Conservation (phyloP, 2,888 invertebrate genomes). For the Eristalis intricaria region DNA sequence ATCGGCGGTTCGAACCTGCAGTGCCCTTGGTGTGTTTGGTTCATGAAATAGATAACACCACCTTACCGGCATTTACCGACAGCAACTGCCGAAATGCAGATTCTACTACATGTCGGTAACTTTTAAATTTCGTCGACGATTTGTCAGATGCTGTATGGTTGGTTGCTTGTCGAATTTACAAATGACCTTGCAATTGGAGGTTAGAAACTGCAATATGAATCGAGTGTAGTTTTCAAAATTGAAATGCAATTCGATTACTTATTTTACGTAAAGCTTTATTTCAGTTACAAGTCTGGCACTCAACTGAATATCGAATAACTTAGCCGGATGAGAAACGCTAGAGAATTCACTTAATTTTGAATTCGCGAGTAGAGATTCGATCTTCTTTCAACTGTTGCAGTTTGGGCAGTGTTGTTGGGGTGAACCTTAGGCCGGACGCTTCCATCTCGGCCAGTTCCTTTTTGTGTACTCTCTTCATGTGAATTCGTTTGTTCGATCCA, state of each 20-base stretch:
- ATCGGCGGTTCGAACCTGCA: no score
- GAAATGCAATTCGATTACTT: no score
- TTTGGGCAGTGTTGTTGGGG: conserved; percentile 78
- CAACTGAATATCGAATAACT: background rate
- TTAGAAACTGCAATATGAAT: no score
- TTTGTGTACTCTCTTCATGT: conserved; percentile 61
- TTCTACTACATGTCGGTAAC: background rate
- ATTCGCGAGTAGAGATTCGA: conserved; percentile 17
- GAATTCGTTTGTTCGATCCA: conserved; percentile 63
- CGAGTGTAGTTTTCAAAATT: no score
- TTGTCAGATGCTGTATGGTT: background rate
- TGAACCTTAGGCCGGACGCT: conserved; percentile 76
- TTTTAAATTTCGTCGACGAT: background rate
- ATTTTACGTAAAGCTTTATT: conserved; percentile 24
- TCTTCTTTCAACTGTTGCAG: conserved; percentile 76
- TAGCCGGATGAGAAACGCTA: no score
- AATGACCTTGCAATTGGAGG: no score
- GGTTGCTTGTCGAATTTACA: background rate
- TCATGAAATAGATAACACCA: no score
- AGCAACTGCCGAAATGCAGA: no score
- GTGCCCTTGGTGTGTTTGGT: no score
- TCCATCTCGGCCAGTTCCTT: conserved; percentile 76
- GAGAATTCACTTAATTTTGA: background rate
- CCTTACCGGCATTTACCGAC: background rate
- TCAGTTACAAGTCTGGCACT: background rate